Base-by-base conservation (phyloP, 2,113 vertebrate species). In the Lonchura striata region DNA sequence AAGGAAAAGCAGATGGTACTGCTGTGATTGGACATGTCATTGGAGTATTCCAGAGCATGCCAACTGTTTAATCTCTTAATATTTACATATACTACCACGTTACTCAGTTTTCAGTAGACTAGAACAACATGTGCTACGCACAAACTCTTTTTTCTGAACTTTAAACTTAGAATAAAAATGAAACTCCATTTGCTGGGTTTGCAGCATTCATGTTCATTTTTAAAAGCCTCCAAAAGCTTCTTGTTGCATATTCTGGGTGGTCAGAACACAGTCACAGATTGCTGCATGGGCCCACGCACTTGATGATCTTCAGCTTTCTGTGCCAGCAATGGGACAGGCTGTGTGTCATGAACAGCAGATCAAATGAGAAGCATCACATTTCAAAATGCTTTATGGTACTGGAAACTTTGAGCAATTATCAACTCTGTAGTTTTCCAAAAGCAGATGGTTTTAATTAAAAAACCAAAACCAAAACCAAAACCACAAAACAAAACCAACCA, bases 1-100 rank as follows among this genome's bases (percentile, higher is more conserved):
- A 86, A 84, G 69, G 71, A 64, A 92, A 94, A 95, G 52, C 91
- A 96, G 90, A 96, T 94, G 82, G 90, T 39, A 44, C 44, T 93
- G 59, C 89, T 97, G 77, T 41, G 60, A 92, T 60, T 64, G 70
- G 54, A 57, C 57, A 70, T 74, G 39, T 47, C 85, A 77, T 21
- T 76, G 75, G 65, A 85, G 85, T 77, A 56, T 57, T 93, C 63
- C 10, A 6, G 54, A 83, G 57, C 37, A 57, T 63, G 93, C 33
- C 78, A 88, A 82, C 42, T 92, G 66, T 82, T 95, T 89, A 72
- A 76, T 94, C 47, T 85, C 47, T 68, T 88, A 50, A 53, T 91
- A 53, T 87, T 77, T 92, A 39, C 47, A 85, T 88, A 82, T 66
- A 78, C 64, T 78, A 79, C 54, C 70, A 82, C 2, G 1, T 92